phyloP scores from a whole-genome alignment of 2,797 vertebrate species.

The Anniella stebbinsi region DNA sequence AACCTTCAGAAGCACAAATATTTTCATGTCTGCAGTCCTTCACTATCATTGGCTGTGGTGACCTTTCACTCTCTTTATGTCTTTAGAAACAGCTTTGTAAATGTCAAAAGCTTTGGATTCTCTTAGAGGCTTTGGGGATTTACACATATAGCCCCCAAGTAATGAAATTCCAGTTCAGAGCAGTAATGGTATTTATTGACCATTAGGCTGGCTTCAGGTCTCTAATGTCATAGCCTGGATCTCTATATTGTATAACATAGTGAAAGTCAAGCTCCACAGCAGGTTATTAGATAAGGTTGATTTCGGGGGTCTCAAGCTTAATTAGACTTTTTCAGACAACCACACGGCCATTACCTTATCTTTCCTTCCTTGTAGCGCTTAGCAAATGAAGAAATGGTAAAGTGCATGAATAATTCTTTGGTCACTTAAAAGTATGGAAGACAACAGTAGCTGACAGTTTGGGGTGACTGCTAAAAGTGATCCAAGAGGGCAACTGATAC shows the following conservation, averaged over 20 bases:
- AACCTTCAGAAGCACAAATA: conserved; percentile 71
- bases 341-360: conserved; percentile 14
- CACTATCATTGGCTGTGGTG: conserved; percentile 64
- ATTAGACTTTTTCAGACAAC: conserved; percentile 12
- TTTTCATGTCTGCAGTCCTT: conserved; percentile 63
- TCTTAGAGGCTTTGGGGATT: conserved; percentile 68
- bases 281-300: conserved; percentile 8
- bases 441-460: neutral
- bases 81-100: conserved; percentile 75
- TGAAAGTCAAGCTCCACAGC: conserved; percentile 31
- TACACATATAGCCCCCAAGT: conserved; percentile 63
- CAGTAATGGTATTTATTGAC: conserved; percentile 67
- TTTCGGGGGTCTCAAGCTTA: conserved; percentile 39
- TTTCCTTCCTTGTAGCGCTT: conserved; percentile 16
- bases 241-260: conserved; percentile 40
- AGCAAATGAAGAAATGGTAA: conserved; percentile 29
- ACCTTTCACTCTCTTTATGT: conserved; percentile 76
- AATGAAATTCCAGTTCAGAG: conserved; percentile 63
- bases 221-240: conserved; percentile 56
- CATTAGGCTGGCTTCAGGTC: conserved; percentile 58
- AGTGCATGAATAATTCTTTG: neutral
- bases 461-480: neutral
- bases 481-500: neutral
- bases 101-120: conserved; percentile 69
- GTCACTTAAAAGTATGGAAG: conserved; percentile 1